A percentile compares a stretch with the other conserved stretches of the same genome.
These are phyloP conservation scores for Folsomia manolachei DNA, from an alignment of 2,888 invertebrate genomes.

Conservation along the genomic window DNA sequence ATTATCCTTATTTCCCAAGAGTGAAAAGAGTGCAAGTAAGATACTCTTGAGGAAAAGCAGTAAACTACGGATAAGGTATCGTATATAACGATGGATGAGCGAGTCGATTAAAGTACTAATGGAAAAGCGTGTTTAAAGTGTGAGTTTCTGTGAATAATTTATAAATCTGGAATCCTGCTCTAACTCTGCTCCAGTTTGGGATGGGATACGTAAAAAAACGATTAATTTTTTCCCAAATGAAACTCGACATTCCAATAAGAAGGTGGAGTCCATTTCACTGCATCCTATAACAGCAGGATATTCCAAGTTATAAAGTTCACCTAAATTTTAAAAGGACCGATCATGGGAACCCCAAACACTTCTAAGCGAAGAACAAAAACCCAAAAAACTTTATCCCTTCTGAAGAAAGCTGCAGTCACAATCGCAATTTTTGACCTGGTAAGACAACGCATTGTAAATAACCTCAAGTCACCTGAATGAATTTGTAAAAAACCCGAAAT, in stretches of 20 bases:
- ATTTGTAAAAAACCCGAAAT: not conserved
- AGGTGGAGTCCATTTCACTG: no score
- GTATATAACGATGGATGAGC: not conserved
- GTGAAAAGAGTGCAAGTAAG: not conserved
- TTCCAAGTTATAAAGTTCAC: no score
- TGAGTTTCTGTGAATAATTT: constrained; percentile 17
- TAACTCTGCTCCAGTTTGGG: not conserved
- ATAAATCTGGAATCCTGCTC: not conserved
- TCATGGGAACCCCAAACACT: no score
- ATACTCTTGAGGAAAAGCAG: no score
- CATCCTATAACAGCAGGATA: no score
- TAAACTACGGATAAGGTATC: no score
- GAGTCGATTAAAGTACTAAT: not conserved
- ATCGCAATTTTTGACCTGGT: constrained; percentile 41
- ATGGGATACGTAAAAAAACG: not conserved
- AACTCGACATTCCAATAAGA: not conserved
- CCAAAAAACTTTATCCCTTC: not conserved
- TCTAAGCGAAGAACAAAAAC: no score
- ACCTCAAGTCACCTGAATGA: no score
- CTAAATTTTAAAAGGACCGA: no score
- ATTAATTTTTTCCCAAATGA: not conserved
- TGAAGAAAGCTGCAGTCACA: constrained; percentile 18
- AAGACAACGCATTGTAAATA: no score
- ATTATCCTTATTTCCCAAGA: not conserved
- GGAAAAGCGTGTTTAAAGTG: constrained; percentile 18